These are phyloP conservation scores for Nasonovia ribisnigri DNA, from an alignment of 2,888 invertebrate species.

Conservation along the genomic window DNA sequence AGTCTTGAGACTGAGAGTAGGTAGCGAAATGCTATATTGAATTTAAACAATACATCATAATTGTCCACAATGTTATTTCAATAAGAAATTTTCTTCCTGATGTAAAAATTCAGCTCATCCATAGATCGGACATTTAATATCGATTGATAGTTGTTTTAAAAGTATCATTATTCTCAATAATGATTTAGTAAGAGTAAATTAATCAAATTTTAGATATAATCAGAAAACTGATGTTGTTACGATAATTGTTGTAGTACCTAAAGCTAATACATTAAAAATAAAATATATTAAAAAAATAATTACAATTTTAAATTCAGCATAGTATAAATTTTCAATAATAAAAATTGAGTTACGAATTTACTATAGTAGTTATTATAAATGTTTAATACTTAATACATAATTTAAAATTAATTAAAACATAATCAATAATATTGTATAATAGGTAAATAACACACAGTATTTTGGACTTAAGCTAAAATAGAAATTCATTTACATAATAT, in stretches of 20 bases:
- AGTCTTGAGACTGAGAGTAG: no score
- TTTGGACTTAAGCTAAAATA: not conserved
- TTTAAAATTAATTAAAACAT: not conserved
- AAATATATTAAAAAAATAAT: not conserved
- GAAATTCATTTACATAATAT: not conserved
- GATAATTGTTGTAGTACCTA: not conserved
- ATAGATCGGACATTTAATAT: no score
- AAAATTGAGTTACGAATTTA: not conserved
- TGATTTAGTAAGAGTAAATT: not conserved
- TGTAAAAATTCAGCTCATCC: no score
- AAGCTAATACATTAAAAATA: not conserved
- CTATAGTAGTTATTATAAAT: not conserved
- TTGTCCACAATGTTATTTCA: no score
- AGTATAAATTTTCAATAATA: not conserved
- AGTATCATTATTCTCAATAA: not conserved
- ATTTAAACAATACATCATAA: no score
- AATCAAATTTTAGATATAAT: not conserved
- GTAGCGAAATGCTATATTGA: no score
- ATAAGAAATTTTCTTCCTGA: no score
- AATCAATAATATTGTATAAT: not conserved
- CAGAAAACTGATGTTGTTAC: not conserved
- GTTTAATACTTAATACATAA: not conserved
- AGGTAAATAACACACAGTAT: not conserved
- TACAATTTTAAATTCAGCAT: not conserved
- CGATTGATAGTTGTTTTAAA: not conserved